Base-by-base conservation (phyloP, 1,140 invertebrate genomes). In the Drosophila pallidifrons region DNA sequence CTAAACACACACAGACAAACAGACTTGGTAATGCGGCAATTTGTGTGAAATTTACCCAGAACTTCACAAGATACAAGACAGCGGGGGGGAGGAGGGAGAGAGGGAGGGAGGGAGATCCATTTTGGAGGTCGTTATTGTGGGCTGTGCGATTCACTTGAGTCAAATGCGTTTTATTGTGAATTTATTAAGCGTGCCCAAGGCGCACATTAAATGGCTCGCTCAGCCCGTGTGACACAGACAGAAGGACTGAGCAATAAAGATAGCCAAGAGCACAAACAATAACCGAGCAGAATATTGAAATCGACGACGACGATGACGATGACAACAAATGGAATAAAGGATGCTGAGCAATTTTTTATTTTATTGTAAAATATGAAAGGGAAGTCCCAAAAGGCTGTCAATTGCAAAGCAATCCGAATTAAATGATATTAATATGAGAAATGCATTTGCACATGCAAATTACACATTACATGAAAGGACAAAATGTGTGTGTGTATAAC, bases 81-180 rank as follows among this genome's bases (percentile, higher is more conserved):
- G 13, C 30, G 25, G 7, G 45, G 7, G 45, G 25, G 7, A 32
- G 61, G 35, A n/a, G 46, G 35, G 16, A 3, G 10, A n/a, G n/a
- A n/a, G n/a, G n/a, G n/a, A n/a, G n/a, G n/a, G n/a, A n/a, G n/a
- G n/a, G n/a, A n/a, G n/a, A n/a, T n/a, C n/a, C n/a, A n/a, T n/a
- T n/a, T n/a, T n/a, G 67, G 61, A 61, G 77, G 65, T 66, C 66
- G 61, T 65, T 65, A 35, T 11, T 57, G 63, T 28, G 55, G 57
- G 25, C 32, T 51, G 35, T 63, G 49, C 71, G 64, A 59, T 57
- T 74, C 47, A 71, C 82, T 70, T 55, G 75, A 77, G 61, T 88
- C 82, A 88, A 82, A 87, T 88, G 82, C 82, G 83, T 87, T 87
- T 87, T 87, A 87, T 87, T 87, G 80, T 88, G 73, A 87, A 87